Evolutionary conservation across 2,888 invertebrate genomes (phyloP), one percentile per base, ranked within the genome.

Genomic region (Ornithoptera alexandrae): DNA sequence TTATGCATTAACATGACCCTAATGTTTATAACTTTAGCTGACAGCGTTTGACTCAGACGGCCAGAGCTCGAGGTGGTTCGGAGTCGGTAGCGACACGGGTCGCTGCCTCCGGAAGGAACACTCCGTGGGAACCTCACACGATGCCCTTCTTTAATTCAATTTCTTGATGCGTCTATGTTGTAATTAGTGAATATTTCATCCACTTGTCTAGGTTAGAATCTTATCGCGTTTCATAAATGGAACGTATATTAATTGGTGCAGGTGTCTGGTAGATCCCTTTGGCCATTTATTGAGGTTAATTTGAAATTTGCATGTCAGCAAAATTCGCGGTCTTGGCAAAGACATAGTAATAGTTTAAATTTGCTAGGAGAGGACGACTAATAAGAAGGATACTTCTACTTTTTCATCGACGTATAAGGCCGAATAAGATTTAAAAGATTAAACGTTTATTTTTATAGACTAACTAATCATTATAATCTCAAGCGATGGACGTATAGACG

Each of bases 41-140:
- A 50, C 24, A 56, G 39, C 24, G 17, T 53, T 59, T 58, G 39
- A 24, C 1, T 24, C 39, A 46, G 58, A 58, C 36, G 56, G 42
- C 22, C 56, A 24, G 24, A 57, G 61, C 65, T 18, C 42, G 70
- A 71, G 77, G 70, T 65, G 74, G 62, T 74, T 68, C 71, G 69
- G 84, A 89, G 88, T 87, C 90, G 80, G 88, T 89, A 87, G 90
- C 89, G 89, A 87, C 86, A 88, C 85, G 92, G 92, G 90, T 92
- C 91, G 86, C 78, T 80, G 87, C 79, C 81, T 86, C 84, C 89
- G 90, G 91, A 91, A 90, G 92, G 89, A 90, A 91, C 90, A 62
- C 20, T 63, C 78, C 90, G 91, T 92, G 92, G 86, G 92, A 92
- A 90, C 80, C 73, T 66, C 72, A 71, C 74, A 77, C 77, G 74